phyloP scores from a whole-genome alignment of 2,797 vertebrate species.

The Sparus aurata region DNA sequence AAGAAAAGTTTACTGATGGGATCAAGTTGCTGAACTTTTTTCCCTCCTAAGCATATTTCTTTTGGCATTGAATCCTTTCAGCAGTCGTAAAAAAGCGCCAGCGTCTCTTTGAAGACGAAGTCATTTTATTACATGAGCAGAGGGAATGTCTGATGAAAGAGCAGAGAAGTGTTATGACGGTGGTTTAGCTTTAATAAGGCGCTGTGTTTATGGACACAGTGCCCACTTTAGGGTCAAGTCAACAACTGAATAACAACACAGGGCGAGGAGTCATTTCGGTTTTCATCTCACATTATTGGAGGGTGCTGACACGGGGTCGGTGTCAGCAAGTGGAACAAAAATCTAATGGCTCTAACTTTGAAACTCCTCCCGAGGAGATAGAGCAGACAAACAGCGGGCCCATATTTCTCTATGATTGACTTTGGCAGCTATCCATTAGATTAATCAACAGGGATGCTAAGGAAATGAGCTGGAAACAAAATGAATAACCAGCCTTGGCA shows the following conservation, averaged over 20 bases:
- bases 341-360: neutral
- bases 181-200: constrained; percentile 16
- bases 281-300: constrained; percentile 3
- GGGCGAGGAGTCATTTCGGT: constrained; percentile 1
- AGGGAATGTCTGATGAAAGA: constrained; percentile 5
- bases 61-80: constrained; percentile 17
- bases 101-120: constrained; percentile 30
- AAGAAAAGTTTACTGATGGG: constrained; percentile 28
- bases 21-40: constrained; percentile 40
- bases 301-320: neutral
- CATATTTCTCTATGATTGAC: constrained; percentile 7
- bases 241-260: constrained; percentile 4
- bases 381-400: neutral
- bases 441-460: constrained; percentile 7
- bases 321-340: neutral
- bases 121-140: constrained; percentile 19
- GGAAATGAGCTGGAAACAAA: constrained; percentile 9
- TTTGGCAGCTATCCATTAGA: constrained; percentile 5
- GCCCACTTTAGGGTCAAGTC: neutral
- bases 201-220: neutral
- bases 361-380: constrained; percentile 7
- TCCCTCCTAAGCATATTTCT: constrained; percentile 31
- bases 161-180: neutral
- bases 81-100: constrained; percentile 12
- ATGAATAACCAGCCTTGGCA: neutral